Evolutionary conservation across 1,140 invertebrate species (phyloP).

Genomic region (Fopius arisanus): DNA sequence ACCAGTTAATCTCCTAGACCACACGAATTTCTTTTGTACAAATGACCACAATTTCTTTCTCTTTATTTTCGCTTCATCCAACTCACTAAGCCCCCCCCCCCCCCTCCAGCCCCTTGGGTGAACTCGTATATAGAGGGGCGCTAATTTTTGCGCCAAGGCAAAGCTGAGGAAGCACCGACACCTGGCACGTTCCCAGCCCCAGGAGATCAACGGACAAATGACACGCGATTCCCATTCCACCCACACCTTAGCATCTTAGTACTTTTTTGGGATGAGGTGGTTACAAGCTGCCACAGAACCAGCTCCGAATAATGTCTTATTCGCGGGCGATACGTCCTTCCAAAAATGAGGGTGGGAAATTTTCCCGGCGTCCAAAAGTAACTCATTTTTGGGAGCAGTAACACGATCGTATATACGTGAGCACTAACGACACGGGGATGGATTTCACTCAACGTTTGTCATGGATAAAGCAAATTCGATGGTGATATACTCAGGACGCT

Average conservation of each 20-base stretch:
- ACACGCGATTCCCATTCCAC: conserved; percentile 59
- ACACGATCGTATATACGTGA: conserved; percentile 17
- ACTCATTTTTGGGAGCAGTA: neutral
- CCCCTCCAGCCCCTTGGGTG: neutral
- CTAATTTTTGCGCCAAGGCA: conserved; percentile 62
- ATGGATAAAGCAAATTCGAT: neutral
- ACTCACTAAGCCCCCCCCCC: neutral
- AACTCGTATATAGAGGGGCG: conserved; percentile 23
- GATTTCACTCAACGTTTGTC: neutral
- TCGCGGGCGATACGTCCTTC: conserved; percentile 41
- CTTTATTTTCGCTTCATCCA: conserved; percentile 17
- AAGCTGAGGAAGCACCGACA: conserved; percentile 48
- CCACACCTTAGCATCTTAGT: conserved; percentile 8
- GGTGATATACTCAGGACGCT: neutral
- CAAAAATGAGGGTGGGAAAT: neutral
- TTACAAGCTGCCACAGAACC: conserved; percentile 55
- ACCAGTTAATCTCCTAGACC: conserved; percentile 42
- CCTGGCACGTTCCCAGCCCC: conserved; percentile 60
- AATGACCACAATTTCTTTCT: conserved; percentile 25
- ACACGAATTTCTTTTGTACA: conserved; percentile 26
- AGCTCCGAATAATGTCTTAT: conserved; percentile 59
- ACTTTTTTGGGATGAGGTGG: conserved; percentile 38
- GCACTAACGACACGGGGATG: conserved; percentile 8
- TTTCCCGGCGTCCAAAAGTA: neutral
- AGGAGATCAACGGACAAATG: conserved; percentile 65